Conservation (phyloP, 2,888 invertebrate genomes). For the Galerucella calmariensis region DNA sequence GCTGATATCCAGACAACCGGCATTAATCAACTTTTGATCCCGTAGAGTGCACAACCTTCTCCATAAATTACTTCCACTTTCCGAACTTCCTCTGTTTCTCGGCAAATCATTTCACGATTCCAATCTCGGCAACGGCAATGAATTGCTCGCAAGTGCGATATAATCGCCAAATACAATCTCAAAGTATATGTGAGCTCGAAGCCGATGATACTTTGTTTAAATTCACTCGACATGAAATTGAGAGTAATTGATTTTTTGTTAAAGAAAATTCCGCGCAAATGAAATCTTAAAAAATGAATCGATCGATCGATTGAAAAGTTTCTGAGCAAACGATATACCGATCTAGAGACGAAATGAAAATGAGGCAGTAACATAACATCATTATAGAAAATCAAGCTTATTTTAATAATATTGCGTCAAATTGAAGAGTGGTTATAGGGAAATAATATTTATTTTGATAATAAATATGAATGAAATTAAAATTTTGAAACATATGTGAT, state of each 20-base stretch:
- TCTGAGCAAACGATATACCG: too few relatives aligned
- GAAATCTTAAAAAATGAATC: too few relatives aligned
- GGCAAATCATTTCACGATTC: conserved; percentile 26
- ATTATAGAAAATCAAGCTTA: too few relatives aligned
- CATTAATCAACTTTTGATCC: conserved; percentile 34
- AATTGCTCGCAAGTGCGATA: conserved; percentile 4
- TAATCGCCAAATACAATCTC: conserved; percentile 10
- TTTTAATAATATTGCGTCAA: too few relatives aligned
- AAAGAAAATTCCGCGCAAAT: too few relatives aligned
- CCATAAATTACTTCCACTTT: conserved; percentile 29
- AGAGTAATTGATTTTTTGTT: background rate
- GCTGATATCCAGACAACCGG: background rate
- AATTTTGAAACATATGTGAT: too few relatives aligned
- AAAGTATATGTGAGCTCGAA: background rate
- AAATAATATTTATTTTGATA: too few relatives aligned
- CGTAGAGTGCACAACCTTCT: conserved; percentile 25
- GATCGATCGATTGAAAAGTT: too few relatives aligned
- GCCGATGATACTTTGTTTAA: background rate
- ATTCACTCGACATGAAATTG: background rate
- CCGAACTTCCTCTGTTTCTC: conserved; percentile 28
- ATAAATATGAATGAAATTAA: too few relatives aligned
- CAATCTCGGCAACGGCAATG: conserved; percentile 24
- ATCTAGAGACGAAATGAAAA: too few relatives aligned
- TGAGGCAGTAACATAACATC: too few relatives aligned
- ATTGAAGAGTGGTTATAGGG: too few relatives aligned